A percentile compares a stretch with the other conserved stretches of the same genome.
Evolutionary conservation across 2,797 vertebrate genomes (phyloP).

Genomic region (Ptychobarbus kaznakovi): DNA sequence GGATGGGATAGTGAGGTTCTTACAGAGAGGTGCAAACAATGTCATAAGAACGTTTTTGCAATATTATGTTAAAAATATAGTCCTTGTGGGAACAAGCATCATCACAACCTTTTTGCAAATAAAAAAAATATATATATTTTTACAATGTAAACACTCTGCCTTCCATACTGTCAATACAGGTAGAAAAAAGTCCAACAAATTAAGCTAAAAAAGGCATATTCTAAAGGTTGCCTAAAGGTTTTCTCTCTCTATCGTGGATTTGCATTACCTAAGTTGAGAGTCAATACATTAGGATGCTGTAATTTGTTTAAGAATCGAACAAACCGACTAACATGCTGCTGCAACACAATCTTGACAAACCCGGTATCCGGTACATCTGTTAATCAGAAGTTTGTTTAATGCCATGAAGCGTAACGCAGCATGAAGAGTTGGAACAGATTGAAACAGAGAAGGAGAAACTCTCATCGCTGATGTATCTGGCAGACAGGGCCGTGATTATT

Average conservation of each 20-base stretch:
- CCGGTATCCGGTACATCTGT: conserved; percentile 15
- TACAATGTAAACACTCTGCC: neutral
- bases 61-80: neutral
- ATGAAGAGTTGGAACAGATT: conserved; percentile 72
- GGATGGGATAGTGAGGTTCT: neutral
- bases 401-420: conserved; percentile 56
- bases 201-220: neutral
- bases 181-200: neutral
- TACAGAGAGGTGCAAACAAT: neutral
- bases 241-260: neutral
- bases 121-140: neutral
- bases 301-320: neutral
- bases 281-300: neutral
- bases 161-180: neutral
- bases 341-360: conserved; percentile 5
- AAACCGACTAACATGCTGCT: conserved; percentile 5
- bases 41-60: neutral
- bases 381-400: conserved; percentile 35
- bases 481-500: conserved; percentile 79
- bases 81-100: neutral
- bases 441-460: conserved; percentile 79
- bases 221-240: neutral
- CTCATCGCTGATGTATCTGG: conserved; percentile 76
- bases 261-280: neutral
- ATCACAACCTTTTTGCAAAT: neutral